These are phyloP conservation scores for Circaetus cinerascens DNA, from an alignment of 2,113 vertebrate species.

Conservation along the genomic window DNA sequence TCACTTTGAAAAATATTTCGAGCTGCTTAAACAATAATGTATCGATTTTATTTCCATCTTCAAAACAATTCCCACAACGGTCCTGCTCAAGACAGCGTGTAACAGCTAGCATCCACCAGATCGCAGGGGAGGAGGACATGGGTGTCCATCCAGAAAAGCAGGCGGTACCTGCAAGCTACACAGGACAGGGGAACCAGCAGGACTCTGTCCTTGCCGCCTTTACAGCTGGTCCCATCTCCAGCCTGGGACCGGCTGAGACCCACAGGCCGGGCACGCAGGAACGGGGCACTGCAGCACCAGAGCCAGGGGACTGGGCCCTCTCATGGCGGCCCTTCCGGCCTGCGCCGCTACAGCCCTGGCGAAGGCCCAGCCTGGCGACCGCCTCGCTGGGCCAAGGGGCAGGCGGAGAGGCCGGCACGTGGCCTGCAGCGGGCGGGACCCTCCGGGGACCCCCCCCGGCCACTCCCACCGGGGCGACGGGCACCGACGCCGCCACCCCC, in stretches of 20 bases:
- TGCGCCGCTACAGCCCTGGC: too few species aligned
- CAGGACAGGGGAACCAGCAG: fast-evolving
- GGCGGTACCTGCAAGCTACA: not conserved
- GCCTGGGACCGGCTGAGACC: not conserved
- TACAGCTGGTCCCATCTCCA: not conserved
- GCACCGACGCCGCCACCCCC: fast-evolving
- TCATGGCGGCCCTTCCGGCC: fast-evolving
- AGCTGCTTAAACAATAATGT: not conserved
- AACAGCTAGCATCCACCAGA: not conserved
- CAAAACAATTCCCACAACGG: fast-evolving
- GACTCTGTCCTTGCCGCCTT: fast-evolving
- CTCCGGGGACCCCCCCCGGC: too few species aligned
- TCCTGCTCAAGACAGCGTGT: fast-evolving
- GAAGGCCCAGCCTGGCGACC: fast-evolving
- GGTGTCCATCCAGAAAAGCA: not conserved
- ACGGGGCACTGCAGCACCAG: not conserved
- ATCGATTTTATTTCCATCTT: not conserved
- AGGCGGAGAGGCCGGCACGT: too few species aligned
- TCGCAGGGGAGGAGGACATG: fast-evolving
- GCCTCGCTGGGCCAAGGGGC: not conserved
- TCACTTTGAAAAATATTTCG: not conserved
- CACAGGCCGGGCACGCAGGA: not conserved
- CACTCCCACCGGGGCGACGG: too few species aligned
- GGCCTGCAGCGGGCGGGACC: not conserved
- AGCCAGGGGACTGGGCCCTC: not conserved